Evolutionary conservation across 1,140 invertebrate species (phyloP).

Genomic region (Cotesia typhae): DNA sequence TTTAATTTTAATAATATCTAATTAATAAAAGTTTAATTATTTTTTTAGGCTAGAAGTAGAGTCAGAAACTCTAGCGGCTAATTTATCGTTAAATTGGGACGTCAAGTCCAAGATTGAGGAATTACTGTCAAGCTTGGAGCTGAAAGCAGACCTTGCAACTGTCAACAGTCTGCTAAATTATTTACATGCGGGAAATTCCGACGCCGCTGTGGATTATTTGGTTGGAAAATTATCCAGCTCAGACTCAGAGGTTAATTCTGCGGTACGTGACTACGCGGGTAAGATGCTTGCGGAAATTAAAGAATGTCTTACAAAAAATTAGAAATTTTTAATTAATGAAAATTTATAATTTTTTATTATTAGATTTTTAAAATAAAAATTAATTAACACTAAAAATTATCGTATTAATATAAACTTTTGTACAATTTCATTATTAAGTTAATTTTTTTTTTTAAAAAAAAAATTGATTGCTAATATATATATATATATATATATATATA

Average conservation of each 20-base stretch:
- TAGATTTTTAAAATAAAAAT: neutral
- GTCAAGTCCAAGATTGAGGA: slow-evolving; percentile 33
- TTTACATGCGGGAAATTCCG: slow-evolving; percentile 26
- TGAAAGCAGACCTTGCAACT: slow-evolving; percentile 21
- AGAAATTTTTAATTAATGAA: too few species aligned
- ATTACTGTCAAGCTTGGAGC: slow-evolving; percentile 36
- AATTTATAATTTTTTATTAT: neutral
- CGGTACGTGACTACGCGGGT: slow-evolving; percentile 24
- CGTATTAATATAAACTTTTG: too few species aligned
- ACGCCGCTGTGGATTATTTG: slow-evolving; percentile 37
- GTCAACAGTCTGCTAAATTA: slow-evolving; percentile 26
- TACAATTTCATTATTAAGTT: too few species aligned
- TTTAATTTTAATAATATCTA: too few species aligned
- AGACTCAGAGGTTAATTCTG: slow-evolving; percentile 18
- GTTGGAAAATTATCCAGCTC: slow-evolving; percentile 16
- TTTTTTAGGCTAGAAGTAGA: neutral
- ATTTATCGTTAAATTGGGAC: slow-evolving; percentile 6
- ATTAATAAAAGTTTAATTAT: too few species aligned
- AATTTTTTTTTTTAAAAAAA: too few species aligned
- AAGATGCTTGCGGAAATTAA: slow-evolving; percentile 25
- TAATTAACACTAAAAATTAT: too few species aligned
- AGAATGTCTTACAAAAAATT: neutral
- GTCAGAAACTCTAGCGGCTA: too few species aligned
- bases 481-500: too few species aligned
- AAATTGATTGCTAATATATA: too few species aligned